phyloP scores from a whole-genome alignment of 2,113 vertebrate genomes.

The Synodontis membranacea region DNA sequence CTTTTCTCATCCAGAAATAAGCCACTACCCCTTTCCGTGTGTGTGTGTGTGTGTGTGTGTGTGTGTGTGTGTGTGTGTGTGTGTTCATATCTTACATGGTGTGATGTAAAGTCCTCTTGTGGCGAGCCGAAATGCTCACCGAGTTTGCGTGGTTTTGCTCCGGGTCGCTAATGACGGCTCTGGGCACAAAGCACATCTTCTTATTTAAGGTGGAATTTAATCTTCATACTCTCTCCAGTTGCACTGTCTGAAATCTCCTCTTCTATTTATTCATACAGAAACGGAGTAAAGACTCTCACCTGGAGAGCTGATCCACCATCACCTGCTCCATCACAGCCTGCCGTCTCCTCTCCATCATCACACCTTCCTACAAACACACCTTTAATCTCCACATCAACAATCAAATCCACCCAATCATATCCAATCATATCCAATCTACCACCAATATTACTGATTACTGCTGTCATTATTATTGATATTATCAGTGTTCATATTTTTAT shows the following conservation, averaged over 20 bases:
- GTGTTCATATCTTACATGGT: constrained; percentile 42
- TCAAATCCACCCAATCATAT: neutral
- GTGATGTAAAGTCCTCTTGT: constrained; percentile 50
- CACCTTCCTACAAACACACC: constrained; percentile 68
- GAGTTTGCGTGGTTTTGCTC: constrained; percentile 68
- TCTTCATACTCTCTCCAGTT: too few relatives aligned
- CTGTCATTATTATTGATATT: too few relatives aligned
- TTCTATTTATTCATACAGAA: neutral
- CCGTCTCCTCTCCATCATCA: constrained; percentile 74
- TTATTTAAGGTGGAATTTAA: neutral
- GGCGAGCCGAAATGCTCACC: constrained; percentile 41
- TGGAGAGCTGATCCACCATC: constrained; percentile 79
- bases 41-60: constrained; percentile 1
- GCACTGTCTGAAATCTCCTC: neutral
- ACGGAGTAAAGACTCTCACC: constrained; percentile 62
- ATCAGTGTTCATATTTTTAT: too few relatives aligned
- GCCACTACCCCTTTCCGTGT: neutral
- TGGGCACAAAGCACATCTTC: constrained; percentile 53
- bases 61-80: neutral
- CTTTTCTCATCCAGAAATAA: neutral
- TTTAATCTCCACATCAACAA: neutral
- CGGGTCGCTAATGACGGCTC: constrained; percentile 82
- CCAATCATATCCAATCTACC: too few relatives aligned
- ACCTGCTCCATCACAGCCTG: constrained; percentile 78
- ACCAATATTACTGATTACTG: too few relatives aligned